Percentiles rank a stretch among this genome's conserved stretches.
These are phyloP conservation scores for Leptinotarsa peninsularis DNA, from an alignment of 2,888 invertebrate genomes.

Conservation along the genomic window DNA sequence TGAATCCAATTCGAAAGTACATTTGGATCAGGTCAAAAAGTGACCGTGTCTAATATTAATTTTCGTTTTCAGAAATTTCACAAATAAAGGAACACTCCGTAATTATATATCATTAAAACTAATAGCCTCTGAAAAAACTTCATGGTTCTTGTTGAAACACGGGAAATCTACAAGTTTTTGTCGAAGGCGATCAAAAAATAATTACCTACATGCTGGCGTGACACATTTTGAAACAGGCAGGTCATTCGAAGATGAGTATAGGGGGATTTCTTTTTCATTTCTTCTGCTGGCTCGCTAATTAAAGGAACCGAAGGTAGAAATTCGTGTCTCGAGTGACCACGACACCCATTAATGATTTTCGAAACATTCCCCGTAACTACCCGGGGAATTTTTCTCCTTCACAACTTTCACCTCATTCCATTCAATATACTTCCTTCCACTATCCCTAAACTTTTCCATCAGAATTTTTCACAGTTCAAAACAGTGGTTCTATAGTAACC, in stretches of 20 bases:
- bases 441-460: too few relatives aligned
- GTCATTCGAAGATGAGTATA: neutral
- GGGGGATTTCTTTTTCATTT: conserved; percentile 9
- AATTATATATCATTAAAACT: conserved; percentile 27
- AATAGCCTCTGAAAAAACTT: conserved; percentile 22
- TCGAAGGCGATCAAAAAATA: conserved; percentile 23
- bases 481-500: too few relatives aligned
- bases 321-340: neutral
- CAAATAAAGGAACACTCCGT: conserved; percentile 16
- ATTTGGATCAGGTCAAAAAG: neutral
- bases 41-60: conserved; percentile 6
- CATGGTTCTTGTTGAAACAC: conserved; percentile 28
- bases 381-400: too few relatives aligned
- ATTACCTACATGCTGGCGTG: conserved; percentile 27
- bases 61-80: conserved; percentile 4
- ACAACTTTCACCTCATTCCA: too few relatives aligned
- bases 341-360: too few relatives aligned
- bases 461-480: too few relatives aligned
- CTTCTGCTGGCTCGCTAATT: neutral
- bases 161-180: conserved; percentile 29
- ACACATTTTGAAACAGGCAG: conserved; percentile 4
- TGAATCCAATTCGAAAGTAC: neutral
- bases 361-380: too few relatives aligned
- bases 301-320: neutral
- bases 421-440: too few relatives aligned